phyloP scores from a whole-genome alignment of 1,140 invertebrate species.

The Drosophila ironensis region DNA sequence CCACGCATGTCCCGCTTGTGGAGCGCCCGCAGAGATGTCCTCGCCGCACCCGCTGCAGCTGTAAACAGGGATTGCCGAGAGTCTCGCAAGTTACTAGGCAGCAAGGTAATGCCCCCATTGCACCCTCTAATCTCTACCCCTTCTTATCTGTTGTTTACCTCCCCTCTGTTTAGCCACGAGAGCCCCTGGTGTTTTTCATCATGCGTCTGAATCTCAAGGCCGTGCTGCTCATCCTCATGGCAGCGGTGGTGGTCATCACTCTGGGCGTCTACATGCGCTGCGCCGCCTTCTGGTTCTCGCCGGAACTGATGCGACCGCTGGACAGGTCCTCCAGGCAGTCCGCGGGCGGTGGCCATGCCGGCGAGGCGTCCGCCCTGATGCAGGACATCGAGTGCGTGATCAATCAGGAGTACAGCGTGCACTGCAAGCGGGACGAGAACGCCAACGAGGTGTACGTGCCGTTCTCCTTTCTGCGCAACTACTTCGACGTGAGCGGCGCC shows the following conservation, averaged over 20 bases:
- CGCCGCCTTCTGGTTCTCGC: slow-evolving; percentile 81
- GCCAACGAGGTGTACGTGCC: slow-evolving; percentile 94
- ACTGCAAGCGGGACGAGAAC: slow-evolving; percentile 91
- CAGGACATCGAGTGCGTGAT: slow-evolving; percentile 95
- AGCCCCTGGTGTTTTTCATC: slow-evolving; percentile 82
- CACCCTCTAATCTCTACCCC: no score
- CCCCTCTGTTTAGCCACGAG: slow-evolving; percentile 61
- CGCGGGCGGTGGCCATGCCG: background rate
- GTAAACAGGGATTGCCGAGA: slow-evolving; percentile 24
- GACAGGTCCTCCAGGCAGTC: slow-evolving; percentile 18
- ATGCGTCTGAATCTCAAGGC: slow-evolving; percentile 85
- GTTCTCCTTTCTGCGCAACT: slow-evolving; percentile 95
- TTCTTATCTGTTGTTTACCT: no score
- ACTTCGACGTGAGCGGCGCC: slow-evolving; percentile 91
- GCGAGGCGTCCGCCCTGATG: slow-evolving; percentile 18
- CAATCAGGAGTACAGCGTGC: slow-evolving; percentile 93
- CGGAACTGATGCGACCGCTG: slow-evolving; percentile 59
- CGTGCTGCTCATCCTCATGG: slow-evolving; percentile 82
- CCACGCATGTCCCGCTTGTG: slow-evolving; percentile 18
- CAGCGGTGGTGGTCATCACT: slow-evolving; percentile 82
- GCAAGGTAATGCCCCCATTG: slow-evolving; percentile 29
- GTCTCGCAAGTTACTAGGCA: slow-evolving; percentile 21
- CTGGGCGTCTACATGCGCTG: slow-evolving; percentile 84
- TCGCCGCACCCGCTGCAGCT: slow-evolving; percentile 6
- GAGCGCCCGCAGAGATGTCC: slow-evolving; percentile 23